These are phyloP conservation scores for Lucinisca nassula DNA, from an alignment of 2,888 invertebrate species.

Conservation along the genomic window DNA sequence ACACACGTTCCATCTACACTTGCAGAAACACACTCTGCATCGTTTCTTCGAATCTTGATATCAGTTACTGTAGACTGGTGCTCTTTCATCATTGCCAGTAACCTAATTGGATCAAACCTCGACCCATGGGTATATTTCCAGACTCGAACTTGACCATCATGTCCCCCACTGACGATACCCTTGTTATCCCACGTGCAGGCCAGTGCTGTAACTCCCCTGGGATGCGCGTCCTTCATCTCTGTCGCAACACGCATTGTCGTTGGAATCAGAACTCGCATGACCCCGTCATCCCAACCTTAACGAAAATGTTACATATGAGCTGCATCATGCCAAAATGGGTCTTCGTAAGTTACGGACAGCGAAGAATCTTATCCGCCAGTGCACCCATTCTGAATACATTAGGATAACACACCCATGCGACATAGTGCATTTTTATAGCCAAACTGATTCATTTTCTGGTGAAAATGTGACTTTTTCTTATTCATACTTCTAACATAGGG, in stretches of 20 bases:
- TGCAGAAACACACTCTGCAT: conserved; percentile 95
- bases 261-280: conserved; percentile 83
- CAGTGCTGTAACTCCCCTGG: conserved; percentile 95
- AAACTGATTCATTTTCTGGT: too few relatives aligned
- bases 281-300: conserved; percentile 89
- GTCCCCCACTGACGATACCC: conserved; percentile 94
- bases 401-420: too few relatives aligned
- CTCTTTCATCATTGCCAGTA: conserved; percentile 91
- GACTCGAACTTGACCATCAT: conserved; percentile 93
- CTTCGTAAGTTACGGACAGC: too few relatives aligned
- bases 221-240: conserved; percentile 96
- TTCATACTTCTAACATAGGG: too few relatives aligned
- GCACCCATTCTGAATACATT: too few relatives aligned
- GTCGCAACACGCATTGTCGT: conserved; percentile 88
- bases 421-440: too few relatives aligned
- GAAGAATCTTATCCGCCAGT: too few relatives aligned
- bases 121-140: conserved; percentile 76
- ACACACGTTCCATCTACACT: conserved; percentile 97
- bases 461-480: too few relatives aligned
- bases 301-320: too few relatives aligned
- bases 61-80: conserved; percentile 96
- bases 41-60: conserved; percentile 93
- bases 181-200: conserved; percentile 92
- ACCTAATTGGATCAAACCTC: conserved; percentile 52
- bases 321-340: too few relatives aligned